Conservation (phyloP, 2,888 invertebrate species). For the Matsumyia berberina region DNA sequence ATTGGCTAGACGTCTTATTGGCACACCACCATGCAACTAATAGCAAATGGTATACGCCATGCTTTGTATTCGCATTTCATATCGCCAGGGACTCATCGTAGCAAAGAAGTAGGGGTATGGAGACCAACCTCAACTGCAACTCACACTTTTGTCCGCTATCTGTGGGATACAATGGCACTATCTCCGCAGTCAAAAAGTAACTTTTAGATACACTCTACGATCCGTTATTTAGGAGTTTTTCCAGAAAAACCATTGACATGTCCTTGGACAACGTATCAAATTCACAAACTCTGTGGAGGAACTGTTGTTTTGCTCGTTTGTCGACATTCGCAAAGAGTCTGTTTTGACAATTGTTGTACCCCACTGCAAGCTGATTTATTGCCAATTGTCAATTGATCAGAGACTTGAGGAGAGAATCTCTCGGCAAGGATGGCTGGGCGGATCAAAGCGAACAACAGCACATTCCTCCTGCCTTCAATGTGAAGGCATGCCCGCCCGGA, state of each 20-base stretch:
- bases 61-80: background rate
- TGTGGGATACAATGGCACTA: constrained; percentile 19
- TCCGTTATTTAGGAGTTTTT: constrained; percentile 35
- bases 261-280: constrained; percentile 24
- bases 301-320: constrained; percentile 1
- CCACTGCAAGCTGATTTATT: constrained; percentile 43
- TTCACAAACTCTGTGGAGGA: constrained; percentile 1
- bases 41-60: background rate
- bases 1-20: constrained; percentile 24
- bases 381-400: constrained; percentile 49
- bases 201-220: constrained; percentile 26
- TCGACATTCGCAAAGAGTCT: constrained; percentile 24
- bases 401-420: background rate
- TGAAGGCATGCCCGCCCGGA: background rate
- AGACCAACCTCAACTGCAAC: constrained; percentile 9
- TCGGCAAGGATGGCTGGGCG: constrained; percentile 1
- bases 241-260: constrained; percentile 1
- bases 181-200: constrained; percentile 17
- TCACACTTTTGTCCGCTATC: constrained; percentile 8
- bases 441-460: constrained; percentile 30
- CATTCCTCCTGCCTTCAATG: background rate
- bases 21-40: constrained; percentile 2
- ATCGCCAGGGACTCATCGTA: background rate
- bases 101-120: background rate
- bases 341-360: constrained; percentile 28